Base-by-base conservation (phyloP, 1,140 invertebrate species). In the Anoplolepis gracilipes region DNA sequence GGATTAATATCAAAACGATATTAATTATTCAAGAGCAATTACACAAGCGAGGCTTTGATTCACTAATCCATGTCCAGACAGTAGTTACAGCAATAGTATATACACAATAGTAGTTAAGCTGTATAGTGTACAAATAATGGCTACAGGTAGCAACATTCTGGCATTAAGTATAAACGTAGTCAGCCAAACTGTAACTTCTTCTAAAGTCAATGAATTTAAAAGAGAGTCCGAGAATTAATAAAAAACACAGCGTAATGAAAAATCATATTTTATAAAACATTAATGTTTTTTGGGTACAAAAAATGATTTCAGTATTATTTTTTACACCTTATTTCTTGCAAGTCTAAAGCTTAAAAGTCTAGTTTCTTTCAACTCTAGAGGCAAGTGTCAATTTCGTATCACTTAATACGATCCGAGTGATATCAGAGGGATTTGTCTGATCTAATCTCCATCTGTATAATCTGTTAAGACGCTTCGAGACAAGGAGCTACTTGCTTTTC, bases 1-100 rank as follows among this genome's bases (percentile, higher is more conserved):
- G 62, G 39, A 57, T 79, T 67, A 72, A 72, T 19, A 59, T 42
- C 36, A 42, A 77, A 81, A 57, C 53, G n/a, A 30, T 81, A 81
- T 81, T 59, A 81, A 81, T 81, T 72, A 81, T 81, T 81, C 65
- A 69, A 19, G 28, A 19, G 49, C 36, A 72, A 81, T 81, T 81
- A 59, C 36, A 59, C 53, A 70, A 16, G 22, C 64, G 77, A 70
- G 36, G 33, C 78, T 81, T 59, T 81, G 36, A 72, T 81, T 81
- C 49, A 65, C 65, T 70, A 72, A 81, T 82, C 53, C 55, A 7
- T 30, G 53, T 79, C 69, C 42, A 53, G 42, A 53, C 42, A 67
- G 46, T 65, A 8, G 61, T 53, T 36, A 28, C 46, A 57, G 53
- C 33, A 33, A 1, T 75, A 57, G 16, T 6, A 79, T 57, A 39